A percentile compares a stretch with the other conserved stretches of the same genome.
These are phyloP conservation scores for Apamea sordens DNA, from an alignment of 2,888 invertebrate species.

Conservation along the genomic window DNA sequence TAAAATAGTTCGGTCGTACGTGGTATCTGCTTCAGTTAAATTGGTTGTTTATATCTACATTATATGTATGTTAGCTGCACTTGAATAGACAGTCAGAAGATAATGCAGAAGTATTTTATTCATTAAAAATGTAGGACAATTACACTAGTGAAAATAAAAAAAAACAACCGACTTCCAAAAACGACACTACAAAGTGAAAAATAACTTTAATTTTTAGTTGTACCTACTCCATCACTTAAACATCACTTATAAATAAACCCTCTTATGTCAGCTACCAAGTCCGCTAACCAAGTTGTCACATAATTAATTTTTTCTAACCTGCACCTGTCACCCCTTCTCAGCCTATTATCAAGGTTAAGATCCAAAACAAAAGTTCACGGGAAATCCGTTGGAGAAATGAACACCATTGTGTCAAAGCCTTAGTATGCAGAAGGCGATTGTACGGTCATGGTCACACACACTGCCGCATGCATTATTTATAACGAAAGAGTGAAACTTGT, in stretches of 20 bases:
- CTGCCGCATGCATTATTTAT: conserved; percentile 84
- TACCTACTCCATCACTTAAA: no score
- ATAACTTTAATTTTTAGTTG: no score
- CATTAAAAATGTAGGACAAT: no score
- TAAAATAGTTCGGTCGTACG: conserved; percentile 28
- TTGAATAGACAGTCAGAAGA: not conserved
- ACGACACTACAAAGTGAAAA: no score
- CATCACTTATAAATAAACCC: no score
- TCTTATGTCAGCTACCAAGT: not conserved
- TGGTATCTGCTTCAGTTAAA: conserved; percentile 24
- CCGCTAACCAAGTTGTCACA: not conserved
- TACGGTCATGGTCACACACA: conserved; percentile 81
- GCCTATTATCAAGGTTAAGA: conserved; percentile 57
- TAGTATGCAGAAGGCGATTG: conserved; percentile 77
- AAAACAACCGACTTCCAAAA: no score
- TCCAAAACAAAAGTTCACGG: conserved; percentile 68
- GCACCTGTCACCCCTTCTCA: conserved; percentile 7
- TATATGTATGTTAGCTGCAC: not conserved
- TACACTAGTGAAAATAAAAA: no score
- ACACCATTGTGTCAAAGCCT: conserved; percentile 74
- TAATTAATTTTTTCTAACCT: not conserved
- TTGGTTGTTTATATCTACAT: not conserved
- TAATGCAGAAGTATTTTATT: no score
- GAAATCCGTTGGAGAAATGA: conserved; percentile 81
- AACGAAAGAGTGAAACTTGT: conserved; percentile 85